Percentiles rank a stretch among this genome's conserved stretches.
Conservation (phyloP, 2,797 vertebrate genomes). For the Trematocara caparti region DNA sequence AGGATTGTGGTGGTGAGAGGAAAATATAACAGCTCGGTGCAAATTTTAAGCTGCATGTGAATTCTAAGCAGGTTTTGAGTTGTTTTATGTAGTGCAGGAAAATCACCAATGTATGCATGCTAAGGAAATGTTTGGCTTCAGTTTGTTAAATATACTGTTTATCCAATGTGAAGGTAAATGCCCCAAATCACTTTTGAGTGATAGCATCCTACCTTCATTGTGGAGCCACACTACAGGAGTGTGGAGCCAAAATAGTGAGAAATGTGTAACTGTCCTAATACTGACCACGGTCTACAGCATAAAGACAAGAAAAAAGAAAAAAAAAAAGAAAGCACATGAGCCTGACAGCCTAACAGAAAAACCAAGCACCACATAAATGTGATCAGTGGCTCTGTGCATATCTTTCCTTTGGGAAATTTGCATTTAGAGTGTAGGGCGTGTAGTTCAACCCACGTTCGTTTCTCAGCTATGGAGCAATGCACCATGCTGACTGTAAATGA, state of each 20-base stretch:
- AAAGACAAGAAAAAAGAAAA: neutral
- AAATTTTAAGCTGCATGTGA: neutral
- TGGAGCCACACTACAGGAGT: neutral
- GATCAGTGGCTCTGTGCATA: conserved; percentile 19
- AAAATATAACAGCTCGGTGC: neutral
- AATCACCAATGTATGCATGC: neutral
- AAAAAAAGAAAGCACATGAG: conserved; percentile 10
- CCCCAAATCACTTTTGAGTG: neutral
- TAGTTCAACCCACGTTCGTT: conserved; percentile 11
- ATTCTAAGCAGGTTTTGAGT: neutral
- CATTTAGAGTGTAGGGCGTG: conserved; percentile 43
- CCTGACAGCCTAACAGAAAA: neutral
- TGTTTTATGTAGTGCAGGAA: neutral
- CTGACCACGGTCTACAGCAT: neutral
- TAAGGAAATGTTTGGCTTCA: neutral
- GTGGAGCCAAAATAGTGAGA: conserved; percentile 13
- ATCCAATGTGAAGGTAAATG: conserved; percentile 3
- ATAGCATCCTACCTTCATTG: conserved; percentile 14
- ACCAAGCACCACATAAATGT: conserved; percentile 9
- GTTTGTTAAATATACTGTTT: neutral
- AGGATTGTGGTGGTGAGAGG: neutral
- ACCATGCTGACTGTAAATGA: conserved; percentile 48
- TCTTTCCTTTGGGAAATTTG: conserved; percentile 47
- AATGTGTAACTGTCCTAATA: conserved; percentile 5
- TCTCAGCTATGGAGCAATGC: conserved; percentile 18